A percentile compares a stretch with the other conserved stretches of the same genome.
Evolutionary conservation across 2,888 invertebrate genomes (phyloP).

Genomic region (Euphydryas editha): DNA sequence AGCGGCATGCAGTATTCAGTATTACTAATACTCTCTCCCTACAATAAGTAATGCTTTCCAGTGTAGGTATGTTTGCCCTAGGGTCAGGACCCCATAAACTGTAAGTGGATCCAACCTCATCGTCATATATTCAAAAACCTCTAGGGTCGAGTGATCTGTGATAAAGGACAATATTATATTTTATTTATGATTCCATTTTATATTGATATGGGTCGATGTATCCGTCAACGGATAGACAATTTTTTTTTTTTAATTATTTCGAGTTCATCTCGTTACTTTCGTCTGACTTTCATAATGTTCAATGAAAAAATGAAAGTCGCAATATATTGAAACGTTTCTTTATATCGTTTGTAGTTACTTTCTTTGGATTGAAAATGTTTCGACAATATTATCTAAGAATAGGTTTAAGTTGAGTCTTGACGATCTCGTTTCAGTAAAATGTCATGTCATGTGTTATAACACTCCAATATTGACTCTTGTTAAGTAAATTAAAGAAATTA

Average conservation of each 20-base stretch:
- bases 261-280: not conserved
- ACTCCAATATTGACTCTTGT: not conserved
- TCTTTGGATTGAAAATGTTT: not conserved
- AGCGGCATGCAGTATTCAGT: not conserved
- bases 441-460: not conserved
- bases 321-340: not conserved
- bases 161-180: constrained; percentile 30
- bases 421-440: not conserved
- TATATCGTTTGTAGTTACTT: not conserved
- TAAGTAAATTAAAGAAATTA: not conserved
- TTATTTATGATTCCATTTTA: constrained; percentile 39
- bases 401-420: not conserved
- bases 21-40: constrained; percentile 1
- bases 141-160: constrained; percentile 31
- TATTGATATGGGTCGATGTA: constrained; percentile 37
- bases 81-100: constrained; percentile 12
- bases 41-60: constrained; percentile 4
- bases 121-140: constrained; percentile 18
- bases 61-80: constrained; percentile 1
- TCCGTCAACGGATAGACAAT: constrained; percentile 2
- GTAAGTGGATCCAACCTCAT: not conserved
- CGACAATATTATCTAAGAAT: not conserved
- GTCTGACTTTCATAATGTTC: not conserved
- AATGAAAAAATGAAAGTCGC: not conserved
- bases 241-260: not conserved